Percentiles rank a stretch among this genome's conserved stretches.
These are phyloP conservation scores for Serranus cabrilla DNA, from an alignment of 2,797 vertebrate species.

Conservation along the genomic window DNA sequence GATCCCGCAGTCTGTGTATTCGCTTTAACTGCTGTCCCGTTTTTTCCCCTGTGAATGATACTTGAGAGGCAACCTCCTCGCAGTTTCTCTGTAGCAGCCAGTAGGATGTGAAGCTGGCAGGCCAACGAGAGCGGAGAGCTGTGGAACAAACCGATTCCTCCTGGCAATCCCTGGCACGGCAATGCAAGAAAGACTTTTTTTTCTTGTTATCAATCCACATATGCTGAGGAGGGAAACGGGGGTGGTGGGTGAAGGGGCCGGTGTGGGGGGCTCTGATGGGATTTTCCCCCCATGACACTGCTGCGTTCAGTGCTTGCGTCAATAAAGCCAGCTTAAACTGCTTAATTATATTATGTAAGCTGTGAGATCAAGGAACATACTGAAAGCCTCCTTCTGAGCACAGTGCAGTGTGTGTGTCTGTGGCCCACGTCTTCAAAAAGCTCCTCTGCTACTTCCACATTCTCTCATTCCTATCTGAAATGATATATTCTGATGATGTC, in stretches of 20 bases:
- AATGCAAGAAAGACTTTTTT: constrained; percentile 30
- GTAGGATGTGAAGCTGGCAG: constrained; percentile 57
- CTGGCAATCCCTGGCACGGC: constrained; percentile 52
- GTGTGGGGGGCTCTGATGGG: constrained; percentile 51
- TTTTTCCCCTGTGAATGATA: constrained; percentile 58
- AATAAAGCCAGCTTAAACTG: constrained; percentile 83
- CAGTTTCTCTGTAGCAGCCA: constrained; percentile 36
- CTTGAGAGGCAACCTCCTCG: constrained; percentile 53
- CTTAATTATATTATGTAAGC: constrained; percentile 87
- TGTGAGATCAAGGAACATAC: constrained; percentile 80
- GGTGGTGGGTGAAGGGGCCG: constrained; percentile 26
- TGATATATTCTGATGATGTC: constrained; percentile 43
- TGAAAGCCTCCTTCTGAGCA: constrained; percentile 69
- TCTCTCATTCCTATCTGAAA: constrained; percentile 46
- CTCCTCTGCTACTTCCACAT: constrained; percentile 42
- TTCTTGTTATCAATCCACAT: constrained; percentile 65
- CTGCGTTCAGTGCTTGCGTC: constrained; percentile 70
- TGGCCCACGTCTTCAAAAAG: constrained; percentile 49
- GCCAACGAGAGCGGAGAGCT: constrained; percentile 42
- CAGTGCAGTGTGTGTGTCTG: constrained; percentile 38
- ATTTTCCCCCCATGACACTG: constrained; percentile 55
- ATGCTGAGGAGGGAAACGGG: constrained; percentile 52
- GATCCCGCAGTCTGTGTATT: constrained; percentile 58
- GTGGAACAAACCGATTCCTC: constrained; percentile 75
- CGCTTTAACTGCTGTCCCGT: constrained; percentile 53